Percentiles rank a stretch among this genome's conserved stretches.
These are phyloP conservation scores for Taenaris catops DNA, from an alignment of 2,888 invertebrate species.

Conservation along the genomic window DNA sequence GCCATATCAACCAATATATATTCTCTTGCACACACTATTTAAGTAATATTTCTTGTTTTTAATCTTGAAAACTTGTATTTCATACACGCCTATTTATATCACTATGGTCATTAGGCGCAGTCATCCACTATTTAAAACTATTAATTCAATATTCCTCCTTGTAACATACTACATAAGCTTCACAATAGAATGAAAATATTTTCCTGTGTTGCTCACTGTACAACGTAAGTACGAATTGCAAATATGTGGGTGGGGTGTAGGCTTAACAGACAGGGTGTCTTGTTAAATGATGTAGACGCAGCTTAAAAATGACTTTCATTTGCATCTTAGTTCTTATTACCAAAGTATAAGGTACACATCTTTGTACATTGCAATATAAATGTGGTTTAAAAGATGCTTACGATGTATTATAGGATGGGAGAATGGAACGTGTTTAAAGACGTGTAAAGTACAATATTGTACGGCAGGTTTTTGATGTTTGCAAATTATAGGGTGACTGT, in stretches of 20 bases:
- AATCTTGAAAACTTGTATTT: slow-evolving; percentile 19
- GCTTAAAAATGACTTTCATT: slow-evolving; percentile 19
- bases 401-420: not conserved
- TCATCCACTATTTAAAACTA: not conserved
- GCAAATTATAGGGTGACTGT: not conserved
- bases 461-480: not conserved
- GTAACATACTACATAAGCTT: not conserved
- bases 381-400: slow-evolving; percentile 4
- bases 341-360: slow-evolving; percentile 12
- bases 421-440: not conserved
- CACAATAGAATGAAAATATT: slow-evolving; percentile 5
- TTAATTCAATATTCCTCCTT: slow-evolving; percentile 4
- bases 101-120: slow-evolving; percentile 16
- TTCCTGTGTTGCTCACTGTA: slow-evolving; percentile 6
- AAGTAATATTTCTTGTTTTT: slow-evolving; percentile 14
- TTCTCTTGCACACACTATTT: slow-evolving; percentile 9
- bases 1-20: slow-evolving; percentile 16
- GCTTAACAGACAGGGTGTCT: slow-evolving; percentile 23
- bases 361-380: slow-evolving; percentile 8
- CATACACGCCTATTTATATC: slow-evolving; percentile 17
- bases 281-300: slow-evolving; percentile 23
- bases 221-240: slow-evolving; percentile 24
- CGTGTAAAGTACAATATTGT: slow-evolving; percentile 1
- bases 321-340: slow-evolving; percentile 18
- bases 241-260: slow-evolving; percentile 23